Conservation (phyloP, 2,113 vertebrate species). For the Phocoena phocoena region DNA sequence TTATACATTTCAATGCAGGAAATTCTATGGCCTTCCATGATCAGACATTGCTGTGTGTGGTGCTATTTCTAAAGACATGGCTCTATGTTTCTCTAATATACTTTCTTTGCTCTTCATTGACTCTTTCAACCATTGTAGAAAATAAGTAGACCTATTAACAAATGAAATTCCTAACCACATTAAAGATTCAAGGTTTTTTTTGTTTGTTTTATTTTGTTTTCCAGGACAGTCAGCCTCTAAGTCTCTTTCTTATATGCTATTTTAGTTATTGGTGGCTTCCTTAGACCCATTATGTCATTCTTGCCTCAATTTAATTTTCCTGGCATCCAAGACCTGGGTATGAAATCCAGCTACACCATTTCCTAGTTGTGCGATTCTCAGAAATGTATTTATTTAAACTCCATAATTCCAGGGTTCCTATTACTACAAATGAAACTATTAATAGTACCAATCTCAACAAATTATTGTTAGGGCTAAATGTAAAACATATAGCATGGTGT, state of each 20-base stretch:
- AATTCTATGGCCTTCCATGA: not conserved
- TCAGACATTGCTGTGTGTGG: not conserved
- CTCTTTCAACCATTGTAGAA: slow-evolving; percentile 11
- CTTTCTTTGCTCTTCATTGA: not conserved
- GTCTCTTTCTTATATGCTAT: slow-evolving; percentile 49
- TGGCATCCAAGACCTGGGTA: slow-evolving; percentile 40
- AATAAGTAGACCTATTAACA: slow-evolving; percentile 22
- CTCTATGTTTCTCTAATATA: not conserved
- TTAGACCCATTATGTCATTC: slow-evolving; percentile 67
- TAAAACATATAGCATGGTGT: not conserved
- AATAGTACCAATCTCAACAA: not conserved
- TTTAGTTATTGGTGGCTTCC: slow-evolving; percentile 60
- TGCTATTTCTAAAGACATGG: not conserved
- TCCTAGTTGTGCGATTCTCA: slow-evolving; percentile 30
- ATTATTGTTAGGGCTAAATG: not conserved
- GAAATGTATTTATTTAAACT: slow-evolving; percentile 51
- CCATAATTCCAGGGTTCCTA: not conserved
- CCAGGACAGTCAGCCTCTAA: not conserved
- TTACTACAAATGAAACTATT: slow-evolving; percentile 27
- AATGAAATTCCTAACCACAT: not conserved
- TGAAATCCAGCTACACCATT: slow-evolving; percentile 57
- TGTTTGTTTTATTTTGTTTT: slow-evolving; percentile 47
- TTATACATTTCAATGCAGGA: not conserved
- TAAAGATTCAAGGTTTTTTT: not conserved
- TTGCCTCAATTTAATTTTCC: slow-evolving; percentile 70